A percentile compares a stretch with the other conserved stretches of the same genome.
These are phyloP conservation scores for Limenitis camilla DNA, from an alignment of 2,888 invertebrate species.

Conservation along the genomic window DNA sequence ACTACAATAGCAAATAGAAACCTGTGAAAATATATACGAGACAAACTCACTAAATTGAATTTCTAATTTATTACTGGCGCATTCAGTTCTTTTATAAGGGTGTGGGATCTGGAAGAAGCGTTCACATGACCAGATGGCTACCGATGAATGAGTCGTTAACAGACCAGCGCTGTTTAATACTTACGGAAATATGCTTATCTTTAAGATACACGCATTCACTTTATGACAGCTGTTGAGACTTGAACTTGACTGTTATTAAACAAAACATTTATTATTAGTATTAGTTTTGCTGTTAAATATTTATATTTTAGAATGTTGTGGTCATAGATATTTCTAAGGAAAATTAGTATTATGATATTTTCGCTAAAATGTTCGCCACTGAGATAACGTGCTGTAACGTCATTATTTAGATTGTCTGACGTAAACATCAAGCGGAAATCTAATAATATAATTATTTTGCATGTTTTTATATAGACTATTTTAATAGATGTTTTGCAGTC, in stretches of 20 bases:
- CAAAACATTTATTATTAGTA: too few species aligned
- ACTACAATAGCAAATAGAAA: constrained; percentile 15
- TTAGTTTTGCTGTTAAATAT: too few species aligned
- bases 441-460: too few species aligned
- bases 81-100: constrained; percentile 20
- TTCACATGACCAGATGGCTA: constrained; percentile 55
- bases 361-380: too few species aligned
- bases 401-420: too few species aligned
- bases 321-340: too few species aligned
- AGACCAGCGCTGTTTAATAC: constrained; percentile 22
- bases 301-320: too few species aligned
- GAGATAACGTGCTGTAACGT: too few species aligned
- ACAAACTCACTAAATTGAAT: constrained; percentile 20
- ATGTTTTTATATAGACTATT: too few species aligned
- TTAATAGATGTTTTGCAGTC: too few species aligned
- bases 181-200: constrained; percentile 8
- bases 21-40: constrained; percentile 11
- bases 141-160: constrained; percentile 61
- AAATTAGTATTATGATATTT: too few species aligned
- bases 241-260: background rate
- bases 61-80: constrained; percentile 19
- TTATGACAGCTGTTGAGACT: constrained; percentile 10
- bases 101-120: constrained; percentile 19
- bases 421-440: too few species aligned
- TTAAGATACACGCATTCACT: constrained; percentile 12